Evolutionary conservation across 2,113 vertebrate genomes (phyloP), one percentile per base, ranked within the genome.

Genomic region (Bufo gargarizans): DNA sequence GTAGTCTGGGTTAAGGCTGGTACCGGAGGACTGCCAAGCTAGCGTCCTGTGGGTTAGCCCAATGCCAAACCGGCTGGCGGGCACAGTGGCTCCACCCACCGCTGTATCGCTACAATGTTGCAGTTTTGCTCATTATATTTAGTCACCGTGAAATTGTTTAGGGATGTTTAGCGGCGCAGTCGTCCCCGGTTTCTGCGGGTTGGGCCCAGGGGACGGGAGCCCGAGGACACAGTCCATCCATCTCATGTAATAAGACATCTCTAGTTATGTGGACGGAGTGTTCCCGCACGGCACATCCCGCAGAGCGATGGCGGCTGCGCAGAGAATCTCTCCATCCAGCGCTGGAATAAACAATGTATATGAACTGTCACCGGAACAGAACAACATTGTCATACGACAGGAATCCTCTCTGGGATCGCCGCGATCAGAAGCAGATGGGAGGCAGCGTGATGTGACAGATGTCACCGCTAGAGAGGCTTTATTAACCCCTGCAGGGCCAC

Each of bases 211-310:
- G 86, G 77, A 58, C 10, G 11, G 14, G 19, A 33, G 56, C 55
- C 19, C 61, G 16, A 33, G 63, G 67, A 82, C 79, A 61, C 69
- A 33, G 65, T 55, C 56, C 86, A 88, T 88, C 86, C 80, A 88
- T 88, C 86, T 83, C 43, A 11, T 11, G n/a, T 88, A 88, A 88
- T 82, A 82, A 88, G 49, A 67, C 20, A 45, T 82, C 79, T 82
- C 49, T 61, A 74, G 76, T 55, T 87, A 47, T 82, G n/a, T 47
- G n/a, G 47, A 19, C 58, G n/a, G 16, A 67, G 47, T 45, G 67
- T 47, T 87, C 61, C 58, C 86, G 19, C 11, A 49, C 61, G 33
- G 61, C 85, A 33, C 19, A 14, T 45, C 55, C 20, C 72, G 47
- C 79, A 49, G 72, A 61, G n/a, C 22, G 50, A 3, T n/a, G 19